Percentiles rank a stretch among this genome's conserved stretches.
These are phyloP conservation scores for Prionace glauca DNA, from an alignment of 2,797 vertebrate species.

Conservation along the genomic window DNA sequence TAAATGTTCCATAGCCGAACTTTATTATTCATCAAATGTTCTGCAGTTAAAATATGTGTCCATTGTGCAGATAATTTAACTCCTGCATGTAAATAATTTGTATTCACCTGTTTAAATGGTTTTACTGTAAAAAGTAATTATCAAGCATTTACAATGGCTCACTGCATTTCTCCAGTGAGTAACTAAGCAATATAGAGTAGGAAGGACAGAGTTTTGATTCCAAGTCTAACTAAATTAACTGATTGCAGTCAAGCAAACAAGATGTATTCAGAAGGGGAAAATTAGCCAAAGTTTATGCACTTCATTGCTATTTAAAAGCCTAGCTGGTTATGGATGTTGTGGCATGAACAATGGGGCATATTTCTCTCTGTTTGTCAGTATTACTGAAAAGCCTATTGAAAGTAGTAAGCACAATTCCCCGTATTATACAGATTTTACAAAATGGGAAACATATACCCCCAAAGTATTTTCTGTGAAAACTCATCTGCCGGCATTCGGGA, in stretches of 20 bases:
- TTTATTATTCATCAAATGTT: slow-evolving; percentile 6
- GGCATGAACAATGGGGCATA: neutral
- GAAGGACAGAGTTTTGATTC: neutral
- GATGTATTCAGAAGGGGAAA: neutral
- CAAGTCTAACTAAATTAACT: neutral
- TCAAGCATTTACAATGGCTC: neutral
- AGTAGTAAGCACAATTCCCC: neutral
- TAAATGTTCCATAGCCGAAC: neutral
- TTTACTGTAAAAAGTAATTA: neutral
- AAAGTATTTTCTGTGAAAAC: neutral
- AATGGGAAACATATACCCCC: neutral
- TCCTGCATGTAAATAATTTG: neutral
- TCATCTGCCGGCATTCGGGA: neutral
- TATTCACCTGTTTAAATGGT: neutral
- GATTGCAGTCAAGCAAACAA: neutral
- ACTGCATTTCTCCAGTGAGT: neutral
- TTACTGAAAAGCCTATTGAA: neutral
- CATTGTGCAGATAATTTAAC: neutral
- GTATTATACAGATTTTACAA: neutral
- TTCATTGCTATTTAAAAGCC: neutral
- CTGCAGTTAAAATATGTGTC: slow-evolving; percentile 13
- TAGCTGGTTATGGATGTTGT: neutral
- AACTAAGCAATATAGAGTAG: neutral
- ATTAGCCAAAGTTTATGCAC: neutral
- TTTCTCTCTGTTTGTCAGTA: neutral